phyloP scores from a whole-genome alignment of 2,888 invertebrate species.

The Girardia tigrina region DNA sequence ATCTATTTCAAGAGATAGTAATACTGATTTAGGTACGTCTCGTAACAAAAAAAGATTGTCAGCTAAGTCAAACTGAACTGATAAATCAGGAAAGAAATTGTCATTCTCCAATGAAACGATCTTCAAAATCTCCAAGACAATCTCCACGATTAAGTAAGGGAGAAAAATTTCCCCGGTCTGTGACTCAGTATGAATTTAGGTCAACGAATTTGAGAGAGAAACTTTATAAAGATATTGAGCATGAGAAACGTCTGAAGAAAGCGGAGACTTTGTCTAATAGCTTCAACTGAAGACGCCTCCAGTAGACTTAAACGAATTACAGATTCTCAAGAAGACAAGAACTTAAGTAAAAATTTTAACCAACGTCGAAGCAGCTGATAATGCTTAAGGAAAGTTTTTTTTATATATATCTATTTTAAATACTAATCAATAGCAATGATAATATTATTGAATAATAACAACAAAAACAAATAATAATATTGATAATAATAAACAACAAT shows the following conservation, averaged over 20 bases:
- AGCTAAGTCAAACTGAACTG: neutral
- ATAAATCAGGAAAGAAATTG: neutral
- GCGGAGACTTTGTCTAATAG: conserved; percentile 70
- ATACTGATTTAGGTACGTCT: neutral
- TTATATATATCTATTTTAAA: too few relatives aligned
- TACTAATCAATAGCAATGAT: too few relatives aligned
- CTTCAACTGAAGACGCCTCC: conserved; percentile 90
- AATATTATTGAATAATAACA: too few relatives aligned
- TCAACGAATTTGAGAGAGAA: neutral
- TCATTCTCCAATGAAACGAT: neutral
- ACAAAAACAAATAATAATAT: too few relatives aligned
- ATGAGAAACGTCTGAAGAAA: conserved; percentile 79
- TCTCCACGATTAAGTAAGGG: neutral
- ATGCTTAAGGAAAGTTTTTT: too few relatives aligned
- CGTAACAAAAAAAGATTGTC: neutral
- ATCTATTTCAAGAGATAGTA: neutral
- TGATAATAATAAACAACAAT: too few relatives aligned
- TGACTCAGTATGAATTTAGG: neutral
- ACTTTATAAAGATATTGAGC: conserved; percentile 94
- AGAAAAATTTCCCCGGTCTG: conserved; percentile 5
- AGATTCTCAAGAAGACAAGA: neutral
- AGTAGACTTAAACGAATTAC: neutral
- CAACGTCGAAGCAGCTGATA: too few relatives aligned
- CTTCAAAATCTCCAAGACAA: neutral
- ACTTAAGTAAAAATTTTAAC: too few relatives aligned